Evolutionary conservation across 2,797 vertebrate genomes (phyloP), one percentile per base, ranked within the genome.

Genomic region (Amblyopsis hoosieri): DNA sequence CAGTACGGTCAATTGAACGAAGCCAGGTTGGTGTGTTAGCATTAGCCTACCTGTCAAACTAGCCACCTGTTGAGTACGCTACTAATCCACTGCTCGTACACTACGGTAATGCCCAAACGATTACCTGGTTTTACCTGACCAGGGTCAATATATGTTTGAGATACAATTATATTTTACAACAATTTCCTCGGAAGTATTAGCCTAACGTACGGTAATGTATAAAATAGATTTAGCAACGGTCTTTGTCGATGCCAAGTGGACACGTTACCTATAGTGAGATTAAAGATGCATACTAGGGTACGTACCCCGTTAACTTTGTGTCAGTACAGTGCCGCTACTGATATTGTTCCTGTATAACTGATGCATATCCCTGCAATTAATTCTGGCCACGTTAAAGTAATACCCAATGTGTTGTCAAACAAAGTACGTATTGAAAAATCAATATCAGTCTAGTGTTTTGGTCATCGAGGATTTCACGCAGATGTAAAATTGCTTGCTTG

Each of bases 11-110:
- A 29, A 29, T 4, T 29, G 55, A 61, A 68, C 59, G 52, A 48
- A 78, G 58, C n/a, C 48, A 12, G 70, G 70, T 45, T 54, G 1
- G 65, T 51, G 48, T 69, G 67, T 6, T 60, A 76, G 45, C 12
- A 50, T 61, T 67, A 69, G 14, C 33, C 70, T 71, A 85, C 80
- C 84, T 87, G 89, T 71, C 60, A 51, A 72, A 72, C 55, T n/a
- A 63, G 66, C 60, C 82, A 87, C 86, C 85, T 85, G 87, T 83
- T 59, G 76, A 72, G 57, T 45, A 29, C 23, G 54, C 8, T n/a
- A 13, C 59, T 86, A 76, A 83, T 71, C 71, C 15, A 72, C 74
- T 52, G 61, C 69, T 63, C n/a, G 13, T 47, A 10, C 45, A 10
- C 45, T 47, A 2, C 29, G 0, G 42, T 75, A 74, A 76, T 77